Base-by-base conservation (phyloP, 92 coral and sea anemone genomes). In the Zoanthus solanderi region DNA sequence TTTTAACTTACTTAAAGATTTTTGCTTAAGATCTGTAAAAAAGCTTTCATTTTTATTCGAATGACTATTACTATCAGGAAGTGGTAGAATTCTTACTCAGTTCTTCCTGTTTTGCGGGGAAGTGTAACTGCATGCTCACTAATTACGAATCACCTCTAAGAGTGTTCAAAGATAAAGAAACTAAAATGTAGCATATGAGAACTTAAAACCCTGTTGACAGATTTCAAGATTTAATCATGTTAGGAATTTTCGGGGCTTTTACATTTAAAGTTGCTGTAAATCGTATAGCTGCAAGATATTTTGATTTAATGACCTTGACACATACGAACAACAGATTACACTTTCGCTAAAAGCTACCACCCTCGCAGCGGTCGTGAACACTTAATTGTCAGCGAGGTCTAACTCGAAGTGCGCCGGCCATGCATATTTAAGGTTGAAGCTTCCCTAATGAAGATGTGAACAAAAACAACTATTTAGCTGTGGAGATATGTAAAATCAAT, bases 211-310 rank as follows among this genome's bases (percentile, higher is more conserved):
- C 57, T 42, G 63, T 66, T 81, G 85, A 81, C 63, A 81, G 61
- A 81, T 68, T 32, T 23, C 23, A 45, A 81, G 85, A 81, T 66
- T 45, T 66, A 80, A 81, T 81, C 85, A 65, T 28, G 85, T 81
- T 67, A 45, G 42, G 61, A 65, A 66, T 66, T 66, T 68, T 81
- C 10, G 50, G 34, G 63, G 37, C 57, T 53, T 81, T 81, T 28
- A 42, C 75, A 45, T 7, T 63, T 53, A 44, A 65, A 12, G 14
- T 66, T 45, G 18, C 47, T 46, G 18, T 47, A 68, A 53, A 28
- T 61, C 28, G 2, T 23, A 14, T 75, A 75, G 34, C 72, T 30
- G 1, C 14, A 29, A 16, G 6, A 61, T 34, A 34, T 66, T 79
- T 18, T 81, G 6, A 7, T 29, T 12, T 29, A 77, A 54, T 34